Conservation (phyloP, 2,888 invertebrate genomes). For the Baccha elongata region DNA sequence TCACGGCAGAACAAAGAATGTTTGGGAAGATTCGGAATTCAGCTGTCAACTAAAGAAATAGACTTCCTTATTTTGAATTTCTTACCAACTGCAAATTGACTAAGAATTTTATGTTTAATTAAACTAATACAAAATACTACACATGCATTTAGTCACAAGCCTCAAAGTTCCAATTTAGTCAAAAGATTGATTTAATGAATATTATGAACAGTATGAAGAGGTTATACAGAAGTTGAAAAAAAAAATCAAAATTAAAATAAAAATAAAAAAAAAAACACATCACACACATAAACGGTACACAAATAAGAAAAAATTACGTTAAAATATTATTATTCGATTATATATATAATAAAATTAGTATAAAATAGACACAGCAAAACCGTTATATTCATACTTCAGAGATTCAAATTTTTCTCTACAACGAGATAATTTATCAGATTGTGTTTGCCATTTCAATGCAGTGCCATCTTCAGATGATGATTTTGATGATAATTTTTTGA, state of each 20-base stretch:
- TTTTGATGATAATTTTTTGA: slow-evolving; percentile 67
- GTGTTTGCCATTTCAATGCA: slow-evolving; percentile 58
- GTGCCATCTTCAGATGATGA: slow-evolving; percentile 61
- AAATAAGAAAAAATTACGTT: slow-evolving; percentile 53
- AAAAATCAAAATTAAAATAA: slow-evolving; percentile 6
- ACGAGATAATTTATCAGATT: slow-evolving; percentile 76
- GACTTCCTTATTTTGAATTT: too few species aligned
- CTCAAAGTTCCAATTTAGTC: slow-evolving; percentile 58
- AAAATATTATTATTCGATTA: slow-evolving; percentile 13
- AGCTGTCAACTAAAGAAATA: too few species aligned
- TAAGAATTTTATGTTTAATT: slow-evolving; percentile 16
- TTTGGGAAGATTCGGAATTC: too few species aligned
- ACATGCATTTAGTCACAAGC: slow-evolving; percentile 54
- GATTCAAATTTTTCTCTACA: slow-evolving; percentile 80
- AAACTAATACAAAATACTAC: slow-evolving; percentile 27
- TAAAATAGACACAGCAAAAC: slow-evolving; percentile 57
- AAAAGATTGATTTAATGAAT: slow-evolving; percentile 48
- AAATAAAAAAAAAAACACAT: slow-evolving; percentile 15
- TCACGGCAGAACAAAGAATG: too few species aligned
- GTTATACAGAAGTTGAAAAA: slow-evolving; percentile 14
- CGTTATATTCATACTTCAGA: slow-evolving; percentile 80
- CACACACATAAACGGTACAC: slow-evolving; percentile 55
- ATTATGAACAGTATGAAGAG: slow-evolving; percentile 44
- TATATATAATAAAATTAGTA: slow-evolving; percentile 25
- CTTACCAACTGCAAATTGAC: slow-evolving; percentile 11